phyloP scores from a whole-genome alignment of 2,113 vertebrate species.

The Indri indri region DNA sequence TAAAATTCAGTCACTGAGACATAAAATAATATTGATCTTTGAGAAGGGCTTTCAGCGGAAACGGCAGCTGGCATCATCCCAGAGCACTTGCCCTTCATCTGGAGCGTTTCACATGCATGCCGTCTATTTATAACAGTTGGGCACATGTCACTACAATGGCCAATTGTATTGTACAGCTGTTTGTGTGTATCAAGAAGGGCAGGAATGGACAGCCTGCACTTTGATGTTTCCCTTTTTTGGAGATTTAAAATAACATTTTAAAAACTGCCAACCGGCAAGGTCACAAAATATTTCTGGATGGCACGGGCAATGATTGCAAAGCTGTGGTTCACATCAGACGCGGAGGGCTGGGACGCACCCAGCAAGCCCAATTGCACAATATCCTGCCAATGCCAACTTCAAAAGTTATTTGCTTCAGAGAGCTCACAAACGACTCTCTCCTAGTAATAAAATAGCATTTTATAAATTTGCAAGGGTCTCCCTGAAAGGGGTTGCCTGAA shows the following conservation, averaged over 20 bases:
- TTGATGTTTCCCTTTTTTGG: constrained; percentile 84
- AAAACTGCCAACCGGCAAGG: constrained; percentile 80
- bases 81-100: constrained; percentile 76
- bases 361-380: constrained; percentile 66
- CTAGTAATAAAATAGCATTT: constrained; percentile 65
- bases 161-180: constrained; percentile 83
- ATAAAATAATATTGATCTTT: constrained; percentile 64
- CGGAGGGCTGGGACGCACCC: neutral
- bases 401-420: constrained; percentile 76
- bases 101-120: constrained; percentile 42
- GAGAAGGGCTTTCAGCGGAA: constrained; percentile 32
- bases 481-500: neutral
- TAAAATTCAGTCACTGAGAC: constrained; percentile 47
- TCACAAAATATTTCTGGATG: constrained; percentile 76
- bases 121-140: constrained; percentile 81
- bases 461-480: constrained; percentile 35
- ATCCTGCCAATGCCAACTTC: constrained; percentile 60
- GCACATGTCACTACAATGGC: constrained; percentile 80
- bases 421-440: constrained; percentile 70
- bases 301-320: constrained; percentile 58
- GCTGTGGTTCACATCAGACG: constrained; percentile 60
- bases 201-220: constrained; percentile 81
- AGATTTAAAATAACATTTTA: constrained; percentile 81
- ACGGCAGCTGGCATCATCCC: constrained; percentile 33
- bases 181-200: constrained; percentile 78